These are phyloP conservation scores for Saccostrea echinata DNA, from an alignment of 1,140 invertebrate species.

Conservation along the genomic window DNA sequence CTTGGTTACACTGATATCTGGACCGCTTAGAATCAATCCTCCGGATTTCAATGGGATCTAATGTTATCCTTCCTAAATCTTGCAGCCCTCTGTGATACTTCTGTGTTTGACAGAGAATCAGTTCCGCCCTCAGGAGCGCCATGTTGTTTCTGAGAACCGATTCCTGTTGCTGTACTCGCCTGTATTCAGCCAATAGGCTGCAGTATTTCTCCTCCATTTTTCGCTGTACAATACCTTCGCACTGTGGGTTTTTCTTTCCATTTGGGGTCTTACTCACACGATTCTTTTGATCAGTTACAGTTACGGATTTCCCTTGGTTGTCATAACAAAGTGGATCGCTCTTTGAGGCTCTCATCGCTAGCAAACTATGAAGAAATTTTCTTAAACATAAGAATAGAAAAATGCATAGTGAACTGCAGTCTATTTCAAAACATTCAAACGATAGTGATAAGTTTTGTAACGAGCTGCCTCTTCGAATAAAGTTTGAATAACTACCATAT, in stretches of 20 bases:
- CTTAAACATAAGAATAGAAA: no score
- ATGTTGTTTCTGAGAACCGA: constrained; percentile 47
- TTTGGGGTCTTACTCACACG: not conserved
- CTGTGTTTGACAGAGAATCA: constrained; percentile 46
- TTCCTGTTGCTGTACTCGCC: constrained; percentile 44
- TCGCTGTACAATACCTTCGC: constrained; percentile 1
- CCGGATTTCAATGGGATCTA: constrained; percentile 44
- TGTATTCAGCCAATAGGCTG: constrained; percentile 44
- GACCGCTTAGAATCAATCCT: not conserved
- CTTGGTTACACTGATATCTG: not conserved
- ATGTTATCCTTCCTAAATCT: constrained; percentile 31
- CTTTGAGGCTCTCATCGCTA: not conserved
- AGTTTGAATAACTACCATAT: no score
- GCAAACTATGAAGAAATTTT: not conserved
- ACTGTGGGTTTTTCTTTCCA: not conserved
- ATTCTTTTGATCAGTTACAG: not conserved
- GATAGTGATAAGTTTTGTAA: no score
- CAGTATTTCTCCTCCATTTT: not conserved
- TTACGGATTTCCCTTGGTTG: not conserved
- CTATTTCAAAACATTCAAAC: no score
- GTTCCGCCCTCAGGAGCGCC: constrained; percentile 47
- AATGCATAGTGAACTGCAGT: no score
- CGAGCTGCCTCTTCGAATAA: no score
- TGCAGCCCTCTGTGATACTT: constrained; percentile 40
- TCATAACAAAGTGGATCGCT: constrained; percentile 1